Percentiles rank a stretch among this genome's conserved stretches.
Conservation (phyloP, 2,113 vertebrate genomes). For the Tichodroma muraria region DNA sequence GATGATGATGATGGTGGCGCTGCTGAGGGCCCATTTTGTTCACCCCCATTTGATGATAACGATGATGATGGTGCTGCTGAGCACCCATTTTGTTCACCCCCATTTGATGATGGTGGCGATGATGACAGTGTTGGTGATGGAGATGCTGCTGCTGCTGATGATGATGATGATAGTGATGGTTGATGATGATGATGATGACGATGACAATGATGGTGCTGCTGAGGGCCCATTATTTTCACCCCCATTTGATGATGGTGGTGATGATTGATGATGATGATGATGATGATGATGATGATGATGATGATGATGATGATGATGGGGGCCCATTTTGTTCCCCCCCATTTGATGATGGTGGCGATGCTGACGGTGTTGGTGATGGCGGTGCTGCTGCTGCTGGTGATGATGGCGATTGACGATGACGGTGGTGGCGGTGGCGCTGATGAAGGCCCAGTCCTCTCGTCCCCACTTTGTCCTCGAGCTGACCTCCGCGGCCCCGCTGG, state of each 20-base stretch:
- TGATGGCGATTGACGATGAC: neutral
- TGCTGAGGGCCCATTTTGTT: neutral
- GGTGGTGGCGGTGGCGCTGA: accelerated
- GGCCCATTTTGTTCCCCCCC: neutral
- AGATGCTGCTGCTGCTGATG: no score
- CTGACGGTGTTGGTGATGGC: neutral
- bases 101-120: no score
- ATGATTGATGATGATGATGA: neutral
- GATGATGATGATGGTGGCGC: no score
- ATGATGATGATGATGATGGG: neutral
- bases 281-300: neutral
- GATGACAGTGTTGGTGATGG: neutral
- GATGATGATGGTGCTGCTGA: neutral
- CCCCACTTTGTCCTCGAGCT: conserved; percentile 10
- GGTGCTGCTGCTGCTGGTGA: no score
- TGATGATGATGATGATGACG: neutral
- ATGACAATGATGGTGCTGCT: neutral
- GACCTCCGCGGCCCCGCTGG: neutral
- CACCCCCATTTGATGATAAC: neutral
- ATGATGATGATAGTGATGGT: neutral
- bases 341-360: no score
- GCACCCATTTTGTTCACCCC: neutral
- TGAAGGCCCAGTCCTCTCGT: neutral
- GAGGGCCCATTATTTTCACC: neutral
- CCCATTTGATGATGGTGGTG: no score